A percentile compares a stretch with the other conserved stretches of the same genome.
Evolutionary conservation across 2,888 invertebrate species (phyloP).

Genomic region (Troides aeacus): DNA sequence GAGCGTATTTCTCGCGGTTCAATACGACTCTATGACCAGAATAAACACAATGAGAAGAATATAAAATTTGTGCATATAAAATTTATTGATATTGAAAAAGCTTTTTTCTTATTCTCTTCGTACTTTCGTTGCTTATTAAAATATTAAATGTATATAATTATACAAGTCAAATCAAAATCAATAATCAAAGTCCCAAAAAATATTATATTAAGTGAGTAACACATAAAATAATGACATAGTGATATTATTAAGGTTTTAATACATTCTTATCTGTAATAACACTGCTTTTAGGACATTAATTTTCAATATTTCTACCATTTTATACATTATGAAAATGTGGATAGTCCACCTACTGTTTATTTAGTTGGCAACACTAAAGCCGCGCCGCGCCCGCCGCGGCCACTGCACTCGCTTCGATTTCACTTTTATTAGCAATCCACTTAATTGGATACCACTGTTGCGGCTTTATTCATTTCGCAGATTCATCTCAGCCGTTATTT

Average conservation of each 20-base stretch:
- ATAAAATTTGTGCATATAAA: background rate
- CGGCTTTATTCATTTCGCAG: conserved; percentile 74
- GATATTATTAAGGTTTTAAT: background rate
- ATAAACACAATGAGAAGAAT: background rate
- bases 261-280: no score
- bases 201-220: no score
- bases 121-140: no score
- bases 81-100: no score
- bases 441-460: conserved; percentile 78
- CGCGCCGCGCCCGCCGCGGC: conserved; percentile 51
- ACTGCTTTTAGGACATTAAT: background rate
- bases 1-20: conserved; percentile 19
- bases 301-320: background rate
- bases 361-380: conserved; percentile 11
- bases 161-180: no score
- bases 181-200: no score
- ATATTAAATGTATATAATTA: no score
- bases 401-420: conserved; percentile 79
- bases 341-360: conserved; percentile 10
- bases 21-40: conserved; percentile 8
- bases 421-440: conserved; percentile 80
- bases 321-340: conserved; percentile 1
- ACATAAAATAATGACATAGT: no score
- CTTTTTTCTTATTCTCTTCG: no score
- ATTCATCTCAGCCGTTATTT: conserved; percentile 65